Evolutionary conservation across 2,888 invertebrate species (phyloP), one percentile per base, ranked within the genome.

Genomic region (Limnephilus rhombicus): DNA sequence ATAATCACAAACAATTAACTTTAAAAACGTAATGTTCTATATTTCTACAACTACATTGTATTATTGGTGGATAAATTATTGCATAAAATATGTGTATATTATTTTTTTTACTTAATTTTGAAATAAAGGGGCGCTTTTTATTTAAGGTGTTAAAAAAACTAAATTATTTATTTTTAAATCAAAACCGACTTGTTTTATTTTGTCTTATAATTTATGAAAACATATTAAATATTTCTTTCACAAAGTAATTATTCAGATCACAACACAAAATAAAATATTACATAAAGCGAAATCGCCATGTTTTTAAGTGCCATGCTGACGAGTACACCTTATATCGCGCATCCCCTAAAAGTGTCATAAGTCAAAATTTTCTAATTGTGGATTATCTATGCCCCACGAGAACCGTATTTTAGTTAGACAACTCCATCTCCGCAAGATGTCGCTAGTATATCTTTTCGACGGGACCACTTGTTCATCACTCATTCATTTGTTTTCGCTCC

Each of bases 51-150:
- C 53, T 68, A 68, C 24, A 68, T 68, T 24, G 7, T 68, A 68
- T n/a, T 68, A 68, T n/a, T 68, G 68, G 24, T 68, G 68, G 68
- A 68, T 68, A 68, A 68, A 68, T 68, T 68, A 68, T 68, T 68
- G 9, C 49, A 49, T 49, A 13, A 49, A 13, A n/a, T 68, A n/a
- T 68, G 24, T 24, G 68, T 68, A 68, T 68, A 68, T 68, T 9
- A 68, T 68, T 86, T 87, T 87, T 41, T 45, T 45, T 87, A 87
- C 15, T 49, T 49, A 49, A 45, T 87, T 49, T 45, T 49, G n/a
- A 87, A 87, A 87, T 87, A 83, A 83, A 83, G 24, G 83, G 37
- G 18, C 24, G 37, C 83, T 41, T 37, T 83, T 83, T 83, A 83
- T 83, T 83, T 83, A 83, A 37, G 34, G 83, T 83, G 83, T 37